These are phyloP conservation scores for Argyrosomus japonicus DNA, from an alignment of 2,113 vertebrate genomes.

Conservation along the genomic window DNA sequence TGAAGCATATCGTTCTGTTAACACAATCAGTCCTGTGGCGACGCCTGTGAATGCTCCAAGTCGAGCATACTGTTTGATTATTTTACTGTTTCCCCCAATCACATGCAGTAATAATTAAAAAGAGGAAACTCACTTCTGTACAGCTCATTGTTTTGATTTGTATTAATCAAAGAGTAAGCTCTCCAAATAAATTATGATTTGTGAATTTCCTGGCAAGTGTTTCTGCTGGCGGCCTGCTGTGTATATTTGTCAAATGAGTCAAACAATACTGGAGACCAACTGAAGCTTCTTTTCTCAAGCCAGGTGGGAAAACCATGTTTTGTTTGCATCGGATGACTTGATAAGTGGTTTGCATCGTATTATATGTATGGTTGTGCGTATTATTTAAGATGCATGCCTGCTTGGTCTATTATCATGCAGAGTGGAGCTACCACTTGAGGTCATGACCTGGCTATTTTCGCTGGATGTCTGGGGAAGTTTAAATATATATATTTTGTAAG, in stretches of 20 bases:
- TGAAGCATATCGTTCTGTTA: constrained; percentile 40
- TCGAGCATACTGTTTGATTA: constrained; percentile 52
- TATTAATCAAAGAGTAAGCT: constrained; percentile 63
- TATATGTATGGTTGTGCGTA: not conserved
- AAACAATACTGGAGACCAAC: constrained; percentile 19
- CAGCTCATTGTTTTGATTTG: constrained; percentile 65
- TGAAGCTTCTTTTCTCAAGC: not conserved
- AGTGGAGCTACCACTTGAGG: not conserved
- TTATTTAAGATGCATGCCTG: not conserved
- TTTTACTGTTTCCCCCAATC: constrained; percentile 37
- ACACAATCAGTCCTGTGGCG: constrained; percentile 36
- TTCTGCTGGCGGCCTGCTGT: constrained; percentile 23
- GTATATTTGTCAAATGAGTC: constrained; percentile 40
- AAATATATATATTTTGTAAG: not conserved
- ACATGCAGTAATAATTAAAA: constrained; percentile 60
- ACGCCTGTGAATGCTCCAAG: constrained; percentile 36
- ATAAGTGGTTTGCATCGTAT: not conserved
- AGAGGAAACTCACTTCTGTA: constrained; percentile 49
- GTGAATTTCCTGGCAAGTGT: constrained; percentile 49
- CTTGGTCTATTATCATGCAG: not conserved
- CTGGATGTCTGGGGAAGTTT: not conserved
- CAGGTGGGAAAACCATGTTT: not conserved
- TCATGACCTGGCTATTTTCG: too few species aligned
- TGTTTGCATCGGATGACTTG: not conserved
- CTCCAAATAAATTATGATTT: constrained; percentile 60